Percentiles rank a stretch among this genome's conserved stretches.
Conservation (phyloP, 2,888 invertebrate genomes). For the Rhagonycha fulva region DNA sequence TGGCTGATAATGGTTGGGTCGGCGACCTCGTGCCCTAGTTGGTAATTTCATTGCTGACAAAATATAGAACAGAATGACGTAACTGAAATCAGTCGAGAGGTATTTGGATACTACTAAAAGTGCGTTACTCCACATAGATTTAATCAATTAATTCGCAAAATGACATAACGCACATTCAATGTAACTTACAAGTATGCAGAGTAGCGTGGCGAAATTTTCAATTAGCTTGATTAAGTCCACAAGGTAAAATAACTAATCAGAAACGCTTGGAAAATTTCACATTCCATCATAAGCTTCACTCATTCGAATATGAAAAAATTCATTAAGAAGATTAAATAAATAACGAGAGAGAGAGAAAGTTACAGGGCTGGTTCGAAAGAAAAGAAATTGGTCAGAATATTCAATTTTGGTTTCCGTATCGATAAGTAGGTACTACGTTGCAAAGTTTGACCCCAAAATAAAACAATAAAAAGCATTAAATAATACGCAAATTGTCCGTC, state of each 20-base stretch:
- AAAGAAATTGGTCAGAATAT: neutral
- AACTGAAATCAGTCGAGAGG: neutral
- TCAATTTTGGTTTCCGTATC: neutral
- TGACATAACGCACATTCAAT: neutral
- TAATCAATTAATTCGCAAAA: neutral
- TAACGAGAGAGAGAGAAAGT: neutral
- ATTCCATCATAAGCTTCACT: neutral
- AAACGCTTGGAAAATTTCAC: neutral
- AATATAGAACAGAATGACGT: constrained; percentile 7
- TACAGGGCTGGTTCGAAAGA: neutral
- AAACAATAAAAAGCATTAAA: neutral
- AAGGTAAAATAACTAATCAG: neutral
- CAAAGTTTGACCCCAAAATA: neutral
- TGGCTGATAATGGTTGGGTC: constrained; percentile 30
- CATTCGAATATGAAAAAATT: neutral
- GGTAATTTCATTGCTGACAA: constrained; percentile 22
- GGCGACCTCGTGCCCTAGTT: constrained; percentile 30
- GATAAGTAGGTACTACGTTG: neutral
- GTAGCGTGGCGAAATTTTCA: neutral
- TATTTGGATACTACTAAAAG: neutral
- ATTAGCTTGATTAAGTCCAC: neutral
- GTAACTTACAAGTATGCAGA: neutral
- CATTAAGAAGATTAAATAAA: neutral
- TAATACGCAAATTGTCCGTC: neutral
- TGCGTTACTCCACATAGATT: neutral